Percentiles rank a stretch among this genome's conserved stretches.
Evolutionary conservation across 2,888 invertebrate species (phyloP).

Genomic region (Cordilura impudica): DNA sequence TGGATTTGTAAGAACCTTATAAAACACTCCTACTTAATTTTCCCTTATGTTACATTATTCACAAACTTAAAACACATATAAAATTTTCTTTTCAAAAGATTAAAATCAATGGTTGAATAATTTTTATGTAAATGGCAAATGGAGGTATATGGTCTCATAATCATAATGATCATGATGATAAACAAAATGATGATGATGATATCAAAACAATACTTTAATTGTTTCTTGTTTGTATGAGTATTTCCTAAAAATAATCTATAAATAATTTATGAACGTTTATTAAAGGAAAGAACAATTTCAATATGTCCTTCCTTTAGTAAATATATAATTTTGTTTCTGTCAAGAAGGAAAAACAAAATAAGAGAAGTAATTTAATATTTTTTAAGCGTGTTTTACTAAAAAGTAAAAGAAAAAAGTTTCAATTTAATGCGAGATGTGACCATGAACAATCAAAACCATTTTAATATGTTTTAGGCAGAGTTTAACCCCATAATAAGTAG

Average conservation of each 20-base stretch:
- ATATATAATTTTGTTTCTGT: conserved; percentile 4
- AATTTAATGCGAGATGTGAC: not conserved
- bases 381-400: not conserved
- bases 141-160: not conserved
- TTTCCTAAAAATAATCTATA: conserved; percentile 16
- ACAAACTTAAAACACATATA: not conserved
- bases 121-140: conserved; percentile 14
- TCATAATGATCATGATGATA: not conserved
- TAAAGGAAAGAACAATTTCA: not conserved
- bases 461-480: not conserved
- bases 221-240: not conserved
- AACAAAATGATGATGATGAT: conserved; percentile 19
- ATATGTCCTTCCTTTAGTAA: conserved; percentile 24
- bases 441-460: not conserved
- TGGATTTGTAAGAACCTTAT: too few species aligned
- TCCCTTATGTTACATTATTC: not conserved
- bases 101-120: not conserved
- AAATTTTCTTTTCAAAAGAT: not conserved
- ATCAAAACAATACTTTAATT: conserved; percentile 33
- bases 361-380: not conserved
- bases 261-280: conserved; percentile 22
- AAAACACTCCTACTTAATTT: too few species aligned
- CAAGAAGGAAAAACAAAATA: not conserved
- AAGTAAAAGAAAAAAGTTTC: not conserved
- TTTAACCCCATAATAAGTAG: too few species aligned